A percentile compares a stretch with the other conserved stretches of the same genome.
Evolutionary conservation across 1,140 invertebrate genomes (phyloP).

Genomic region (Ditylenchus dipsaci): DNA sequence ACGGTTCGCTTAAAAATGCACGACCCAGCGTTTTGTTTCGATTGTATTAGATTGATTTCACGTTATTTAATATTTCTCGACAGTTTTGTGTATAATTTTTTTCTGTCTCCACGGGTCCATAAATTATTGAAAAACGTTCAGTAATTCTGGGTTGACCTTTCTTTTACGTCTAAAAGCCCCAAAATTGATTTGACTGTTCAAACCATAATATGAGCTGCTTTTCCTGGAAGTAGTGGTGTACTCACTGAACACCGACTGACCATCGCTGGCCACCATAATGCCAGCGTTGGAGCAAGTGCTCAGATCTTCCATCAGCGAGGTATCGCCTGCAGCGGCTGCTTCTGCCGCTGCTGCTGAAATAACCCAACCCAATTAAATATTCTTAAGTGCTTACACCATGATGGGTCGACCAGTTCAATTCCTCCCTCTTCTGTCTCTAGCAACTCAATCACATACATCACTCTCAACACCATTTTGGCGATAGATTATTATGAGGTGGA

Average conservation of each 20-base stretch:
- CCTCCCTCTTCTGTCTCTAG: slow-evolving; percentile 56
- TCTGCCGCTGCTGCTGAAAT: slow-evolving; percentile 29
- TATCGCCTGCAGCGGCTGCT: slow-evolving; percentile 28
- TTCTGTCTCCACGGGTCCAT: no score
- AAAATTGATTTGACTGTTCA: background rate
- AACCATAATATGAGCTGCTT: slow-evolving; percentile 36
- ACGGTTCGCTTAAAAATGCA: no score
- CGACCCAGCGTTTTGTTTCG: no score
- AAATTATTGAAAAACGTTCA: no score
- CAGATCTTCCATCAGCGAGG: slow-evolving; percentile 31
- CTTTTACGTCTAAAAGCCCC: background rate
- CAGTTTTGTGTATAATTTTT: no score
- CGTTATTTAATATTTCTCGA: no score
- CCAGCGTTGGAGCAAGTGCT: slow-evolving; percentile 7
- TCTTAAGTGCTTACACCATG: slow-evolving; percentile 55
- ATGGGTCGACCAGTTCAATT: slow-evolving; percentile 56
- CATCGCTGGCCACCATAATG: background rate
- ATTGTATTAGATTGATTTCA: no score
- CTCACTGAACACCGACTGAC: slow-evolving; percentile 27
- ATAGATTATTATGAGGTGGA: background rate
- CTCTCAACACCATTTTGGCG: slow-evolving; percentile 49
- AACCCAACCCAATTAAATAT: slow-evolving; percentile 12
- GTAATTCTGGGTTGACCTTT: no score
- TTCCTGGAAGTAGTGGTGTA: slow-evolving; percentile 49
- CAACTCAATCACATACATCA: slow-evolving; percentile 56